Percentiles rank a stretch among this genome's conserved stretches.
These are phyloP conservation scores for Forbesichthys papilliferus DNA, from an alignment of 2,113 vertebrate species.

Conservation along the genomic window DNA sequence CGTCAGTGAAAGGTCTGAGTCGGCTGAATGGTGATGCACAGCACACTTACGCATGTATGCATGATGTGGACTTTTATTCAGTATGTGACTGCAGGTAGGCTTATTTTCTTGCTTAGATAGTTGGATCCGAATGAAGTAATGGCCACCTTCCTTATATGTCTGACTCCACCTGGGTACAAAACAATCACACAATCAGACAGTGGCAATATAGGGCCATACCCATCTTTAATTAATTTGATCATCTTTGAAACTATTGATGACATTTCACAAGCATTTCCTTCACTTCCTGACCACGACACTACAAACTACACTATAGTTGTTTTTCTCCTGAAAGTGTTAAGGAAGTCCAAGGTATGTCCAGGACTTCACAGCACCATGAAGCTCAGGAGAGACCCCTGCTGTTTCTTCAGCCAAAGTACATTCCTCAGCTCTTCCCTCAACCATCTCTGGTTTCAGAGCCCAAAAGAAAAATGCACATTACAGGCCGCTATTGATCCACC, in stretches of 20 bases:
- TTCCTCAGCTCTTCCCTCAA: neutral
- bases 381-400: constrained; percentile 68
- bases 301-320: neutral
- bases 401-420: constrained; percentile 28
- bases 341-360: neutral
- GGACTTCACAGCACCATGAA: constrained; percentile 4
- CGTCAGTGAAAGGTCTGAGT: too few species aligned
- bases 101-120: constrained; percentile 20
- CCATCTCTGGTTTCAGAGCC: constrained; percentile 51
- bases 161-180: constrained; percentile 70
- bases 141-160: constrained; percentile 72
- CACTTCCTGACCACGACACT: neutral
- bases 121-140: constrained; percentile 72
- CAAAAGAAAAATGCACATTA: constrained; percentile 63
- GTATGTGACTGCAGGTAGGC: constrained; percentile 49
- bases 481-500: constrained; percentile 70
- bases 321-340: constrained; percentile 5
- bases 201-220: constrained; percentile 7
- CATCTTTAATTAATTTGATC: constrained; percentile 15
- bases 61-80: constrained; percentile 62
- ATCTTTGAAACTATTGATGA: neutral
- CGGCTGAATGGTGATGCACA: neutral
- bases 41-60: constrained; percentile 70
- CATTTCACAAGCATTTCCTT: constrained; percentile 13
- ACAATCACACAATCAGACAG: constrained; percentile 33